Percentiles rank a stretch among this genome's conserved stretches.
These are phyloP conservation scores for Cyphomyrus discorhynchus DNA, from an alignment of 2,113 vertebrate species.

Conservation along the genomic window DNA sequence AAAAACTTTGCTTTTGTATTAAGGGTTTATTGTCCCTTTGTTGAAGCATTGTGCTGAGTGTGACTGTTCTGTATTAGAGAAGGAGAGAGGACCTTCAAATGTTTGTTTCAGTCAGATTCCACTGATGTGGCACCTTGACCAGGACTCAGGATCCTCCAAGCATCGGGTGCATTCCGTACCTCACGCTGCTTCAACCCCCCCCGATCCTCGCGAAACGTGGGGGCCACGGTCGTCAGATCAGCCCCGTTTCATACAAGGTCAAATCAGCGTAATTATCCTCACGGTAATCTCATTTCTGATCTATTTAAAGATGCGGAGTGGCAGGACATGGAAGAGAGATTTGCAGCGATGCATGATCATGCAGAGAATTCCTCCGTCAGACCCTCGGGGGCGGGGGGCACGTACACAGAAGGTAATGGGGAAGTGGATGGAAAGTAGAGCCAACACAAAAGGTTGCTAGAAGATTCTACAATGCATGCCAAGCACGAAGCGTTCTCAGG, in stretches of 20 bases:
- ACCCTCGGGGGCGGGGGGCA: not conserved
- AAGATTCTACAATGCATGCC: not conserved
- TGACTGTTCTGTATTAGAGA: not conserved
- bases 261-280: not conserved
- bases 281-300: not conserved
- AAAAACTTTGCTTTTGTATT: not conserved
- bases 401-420: not conserved
- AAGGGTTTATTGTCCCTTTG: not conserved
- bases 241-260: not conserved
- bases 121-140: not conserved
- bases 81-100: not conserved
- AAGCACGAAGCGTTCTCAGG: not conserved
- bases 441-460: not conserved
- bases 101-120: not conserved
- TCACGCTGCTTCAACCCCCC: no score
- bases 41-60: not conserved
- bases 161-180: not conserved
- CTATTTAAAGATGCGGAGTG: not conserved
- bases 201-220: not conserved
- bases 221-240: not conserved
- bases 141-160: not conserved
- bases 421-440: not conserved
- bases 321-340: not conserved
- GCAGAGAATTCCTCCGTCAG: not conserved
- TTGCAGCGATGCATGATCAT: not conserved